Percentiles rank a stretch among this genome's conserved stretches.
phyloP scores from a whole-genome alignment of 2,113 vertebrate genomes.

The Rhinoptilus africanus region DNA sequence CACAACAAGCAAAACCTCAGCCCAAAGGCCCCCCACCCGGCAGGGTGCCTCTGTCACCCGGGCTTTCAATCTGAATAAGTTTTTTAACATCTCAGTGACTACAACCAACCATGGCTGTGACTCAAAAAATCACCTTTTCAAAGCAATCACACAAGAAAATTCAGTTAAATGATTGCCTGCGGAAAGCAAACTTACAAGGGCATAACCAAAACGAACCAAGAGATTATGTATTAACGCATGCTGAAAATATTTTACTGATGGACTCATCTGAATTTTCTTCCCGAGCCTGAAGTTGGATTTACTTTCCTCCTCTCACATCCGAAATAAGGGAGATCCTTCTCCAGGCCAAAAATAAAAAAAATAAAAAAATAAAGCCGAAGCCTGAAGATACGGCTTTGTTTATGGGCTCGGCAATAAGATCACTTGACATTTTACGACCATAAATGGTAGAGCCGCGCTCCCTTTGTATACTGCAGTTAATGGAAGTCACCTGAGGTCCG shows the following conservation, averaged over 20 bases:
- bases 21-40: neutral
- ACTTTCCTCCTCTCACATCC: neutral
- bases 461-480: constrained; percentile 44
- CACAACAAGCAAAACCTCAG: neutral
- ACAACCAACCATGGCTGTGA: neutral
- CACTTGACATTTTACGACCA: constrained; percentile 65
- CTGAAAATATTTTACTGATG: neutral
- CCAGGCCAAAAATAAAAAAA: neutral
- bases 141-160: neutral
- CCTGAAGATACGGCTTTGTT: constrained; percentile 26
- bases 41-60: rapidly evolving
- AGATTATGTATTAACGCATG: rapidly evolving
- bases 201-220: neutral
- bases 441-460: constrained; percentile 73
- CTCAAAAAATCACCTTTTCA: neutral
- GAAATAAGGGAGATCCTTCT: neutral
- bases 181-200: neutral
- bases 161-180: neutral
- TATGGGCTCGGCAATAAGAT: constrained; percentile 4
- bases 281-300: neutral
- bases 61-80: neutral
- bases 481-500: constrained; percentile 61
- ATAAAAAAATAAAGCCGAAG: neutral
- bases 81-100: neutral
- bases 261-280: neutral